Base-by-base conservation (phyloP, 2,113 vertebrate genomes). In the Rhynchomys soricoides region DNA sequence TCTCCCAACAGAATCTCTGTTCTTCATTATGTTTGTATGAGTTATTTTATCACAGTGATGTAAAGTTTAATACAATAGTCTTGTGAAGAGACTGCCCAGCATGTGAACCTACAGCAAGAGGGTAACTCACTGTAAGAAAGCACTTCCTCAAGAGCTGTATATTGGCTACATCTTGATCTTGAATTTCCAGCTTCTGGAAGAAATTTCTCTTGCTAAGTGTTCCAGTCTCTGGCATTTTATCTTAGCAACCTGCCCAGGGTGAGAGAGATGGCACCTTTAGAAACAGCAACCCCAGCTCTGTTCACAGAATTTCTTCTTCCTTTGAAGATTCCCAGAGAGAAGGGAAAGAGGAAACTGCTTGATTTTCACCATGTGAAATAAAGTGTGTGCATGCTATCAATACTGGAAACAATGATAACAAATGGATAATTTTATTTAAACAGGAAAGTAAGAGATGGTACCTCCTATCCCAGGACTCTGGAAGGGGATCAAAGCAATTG, bases 261-360 rank as follows among this genome's bases (percentile, higher is more conserved):
- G 52, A 73, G 34, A 52, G 57, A 83, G 9, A 83, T 15, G 52
- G n/a, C 70, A 92, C 83, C 34, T 50, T 70, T 85, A 50, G 77
- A 57, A 96, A 75, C 34, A 62, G 43, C 4, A 55, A 70, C 55
- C 31, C 31, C 78, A 75, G 52, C 40, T 95, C 34, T 82, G 34
- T 11, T 68, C 73, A 68, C 11, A 50, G 29, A 50, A 81, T 95
- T 94, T 87, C 62, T 64, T 91, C 91, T 57, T 86, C 48, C 73
- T 92, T 94, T 91, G 66, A 96, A 91, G 52, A 94, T 83, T 55
- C 59, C n/a, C 13, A 87, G 87, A 91, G 93, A 94, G 22, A 90
- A 89, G 22, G 22, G 29, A 71, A 94, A 66, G 22, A 83, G 52
- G 55, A 95, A 82, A 95, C 4, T 31, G 31, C 68, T 91, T 86